Evolutionary conservation across 2,797 vertebrate species (phyloP).

Genomic region (Euphonia xanthogaster): DNA sequence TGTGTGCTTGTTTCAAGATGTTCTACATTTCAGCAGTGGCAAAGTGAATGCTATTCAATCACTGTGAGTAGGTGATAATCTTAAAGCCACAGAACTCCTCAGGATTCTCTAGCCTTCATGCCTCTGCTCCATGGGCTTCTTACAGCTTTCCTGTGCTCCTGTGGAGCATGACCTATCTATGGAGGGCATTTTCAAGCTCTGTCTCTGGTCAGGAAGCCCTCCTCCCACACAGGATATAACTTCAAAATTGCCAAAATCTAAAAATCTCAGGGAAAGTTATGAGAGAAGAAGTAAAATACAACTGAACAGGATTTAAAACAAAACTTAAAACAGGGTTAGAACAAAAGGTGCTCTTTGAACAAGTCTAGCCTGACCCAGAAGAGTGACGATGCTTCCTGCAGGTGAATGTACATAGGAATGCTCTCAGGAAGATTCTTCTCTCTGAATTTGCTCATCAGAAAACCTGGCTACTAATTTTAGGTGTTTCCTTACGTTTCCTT

Average conservation of each 20-base stretch:
- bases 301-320: neutral
- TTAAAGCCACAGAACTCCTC: constrained; percentile 34
- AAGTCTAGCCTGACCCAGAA: constrained; percentile 1
- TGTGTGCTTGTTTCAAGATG: constrained; percentile 43
- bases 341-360: constrained; percentile 45
- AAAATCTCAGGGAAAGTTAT: neutral
- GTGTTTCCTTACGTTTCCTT: neutral
- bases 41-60: constrained; percentile 41
- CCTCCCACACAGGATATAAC: neutral
- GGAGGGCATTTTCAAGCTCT: neutral
- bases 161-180: neutral
- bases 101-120: neutral
- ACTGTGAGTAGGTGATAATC: neutral
- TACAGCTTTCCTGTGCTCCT: neutral
- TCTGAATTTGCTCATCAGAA: neutral
- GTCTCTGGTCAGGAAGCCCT: neutral
- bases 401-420: neutral
- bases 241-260: constrained; percentile 6
- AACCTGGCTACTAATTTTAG: neutral
- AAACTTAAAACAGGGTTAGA: constrained; percentile 22
- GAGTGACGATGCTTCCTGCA: neutral
- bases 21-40: constrained; percentile 50
- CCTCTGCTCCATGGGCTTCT: neutral
- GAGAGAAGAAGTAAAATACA: constrained; percentile 4
- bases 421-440: neutral